Evolutionary conservation across 2,888 invertebrate genomes (phyloP).

Genomic region (Elaeidobius kamerunicus): DNA sequence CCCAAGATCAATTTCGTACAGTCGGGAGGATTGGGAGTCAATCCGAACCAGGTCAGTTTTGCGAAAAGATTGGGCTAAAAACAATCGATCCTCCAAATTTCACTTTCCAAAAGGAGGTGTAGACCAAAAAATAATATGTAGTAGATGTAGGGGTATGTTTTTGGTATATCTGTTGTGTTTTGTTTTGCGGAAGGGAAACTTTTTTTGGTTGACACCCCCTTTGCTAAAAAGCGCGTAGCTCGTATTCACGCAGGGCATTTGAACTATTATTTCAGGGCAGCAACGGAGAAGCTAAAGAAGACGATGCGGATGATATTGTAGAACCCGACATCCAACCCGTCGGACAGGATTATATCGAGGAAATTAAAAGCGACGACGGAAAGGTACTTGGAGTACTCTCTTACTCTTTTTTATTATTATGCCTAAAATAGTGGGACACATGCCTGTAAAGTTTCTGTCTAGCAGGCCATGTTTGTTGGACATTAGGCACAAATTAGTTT

Average conservation of each 20-base stretch:
- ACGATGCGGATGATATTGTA: conserved; percentile 52
- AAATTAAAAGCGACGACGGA: conserved; percentile 92
- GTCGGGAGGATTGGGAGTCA: conserved; percentile 66
- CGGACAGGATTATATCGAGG: conserved; percentile 96
- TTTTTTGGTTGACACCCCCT: conserved; percentile 24
- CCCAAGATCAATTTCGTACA: conserved; percentile 85
- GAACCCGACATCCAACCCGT: conserved; percentile 89
- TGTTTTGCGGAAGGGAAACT: conserved; percentile 7
- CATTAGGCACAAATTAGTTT: conserved; percentile 11
- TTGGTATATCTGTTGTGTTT: too few relatives aligned
- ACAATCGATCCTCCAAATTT: conserved; percentile 10
- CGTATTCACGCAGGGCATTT: background rate
- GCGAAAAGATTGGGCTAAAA: background rate
- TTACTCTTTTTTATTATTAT: background rate
- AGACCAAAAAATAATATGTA: conserved; percentile 10
- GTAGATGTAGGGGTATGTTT: too few relatives aligned
- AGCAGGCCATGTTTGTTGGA: background rate
- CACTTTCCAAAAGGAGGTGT: conserved; percentile 13
- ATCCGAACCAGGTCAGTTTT: conserved; percentile 34
- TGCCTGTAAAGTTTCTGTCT: background rate
- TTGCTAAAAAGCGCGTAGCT: background rate
- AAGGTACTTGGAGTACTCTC: conserved; percentile 51
- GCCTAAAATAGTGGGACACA: conserved; percentile 9
- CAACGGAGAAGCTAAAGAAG: conserved; percentile 50
- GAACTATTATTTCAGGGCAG: conserved; percentile 33